Base-by-base conservation (phyloP, 2,888 invertebrate genomes). In the Cantharis nigra region DNA sequence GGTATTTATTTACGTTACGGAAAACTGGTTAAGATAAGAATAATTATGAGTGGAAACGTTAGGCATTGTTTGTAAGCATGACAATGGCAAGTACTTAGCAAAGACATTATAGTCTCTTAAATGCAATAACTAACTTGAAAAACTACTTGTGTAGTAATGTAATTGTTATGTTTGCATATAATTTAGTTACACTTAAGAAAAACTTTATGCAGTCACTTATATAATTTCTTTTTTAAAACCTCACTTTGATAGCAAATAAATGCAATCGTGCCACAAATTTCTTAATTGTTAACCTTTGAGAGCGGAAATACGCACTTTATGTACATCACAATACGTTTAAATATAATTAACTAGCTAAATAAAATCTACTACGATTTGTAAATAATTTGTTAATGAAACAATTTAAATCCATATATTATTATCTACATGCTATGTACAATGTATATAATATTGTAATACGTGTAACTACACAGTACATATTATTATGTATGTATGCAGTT, bases 91-190 rank as follows among this genome's bases (percentile, higher is more conserved):
- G 77, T 79, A 79, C 79, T 79, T 79, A 79, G 73, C 28, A 72
- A 75, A 77, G 77, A 75, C 79, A 75, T 77, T 75, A 81, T 78
- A 81, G 77, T 78, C 78, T 79, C 81, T 81, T 78, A 81, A 83
- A 83, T 80, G 72, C 78, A 72, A 80, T 78, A 82, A 82, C 80
- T 82, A 82, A 84, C 84, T 81, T 82, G 83, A 83, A 84, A 84
- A 84, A 84, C 80, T 84, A 84, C 84, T 83, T 79, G 83, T 81
- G 81, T 81, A 81, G 80, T 84, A 84, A 84, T 84, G 84, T 84
- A 84, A 82, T 83, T 84, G 84, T 84, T 83, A 81, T 84, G 84
- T 84, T 80, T 76, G 79, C 79, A 75, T 75, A 77, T 79, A 79
- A 79, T 77, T 79, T 78, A 78, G 65, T 76, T 76, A 70, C 75